Base-by-base conservation (phyloP, 2,113 vertebrate species). In the Cathartes aura region DNA sequence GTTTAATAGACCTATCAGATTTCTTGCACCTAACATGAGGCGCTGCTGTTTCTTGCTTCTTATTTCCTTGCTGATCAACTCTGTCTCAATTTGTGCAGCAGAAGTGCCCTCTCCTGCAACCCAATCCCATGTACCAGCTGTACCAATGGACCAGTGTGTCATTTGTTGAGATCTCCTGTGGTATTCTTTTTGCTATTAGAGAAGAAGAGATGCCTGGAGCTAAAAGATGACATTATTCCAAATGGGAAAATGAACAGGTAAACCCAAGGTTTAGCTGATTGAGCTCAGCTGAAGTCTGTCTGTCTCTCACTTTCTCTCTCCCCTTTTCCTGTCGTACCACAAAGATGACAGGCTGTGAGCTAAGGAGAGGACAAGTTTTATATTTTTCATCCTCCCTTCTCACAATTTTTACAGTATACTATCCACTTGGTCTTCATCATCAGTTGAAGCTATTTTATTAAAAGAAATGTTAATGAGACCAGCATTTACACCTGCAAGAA, bases 401-500 rank as follows among this genome's bases (percentile, higher is more conserved):
- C 59, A 80, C 40, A 45, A 21, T 48, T 94, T 85, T 83, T 60
- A 82, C 18, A 60, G 26, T 64, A 24, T 15, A 59, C n/a, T 87
- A 75, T 40, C 32, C 64, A 79, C 24, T 47, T 89, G 75, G 89
- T 81, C 90, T 94, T 93, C 90, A 81, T 73, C 50, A 88, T 45
- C 83, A 96, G 66, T 82, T 76, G 43, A 93, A 93, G 70, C 94
- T 88, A 79, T 68, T 75, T 93, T 84, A 82, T 43, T 82, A 95
- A 55, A 71, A 85, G 19, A 94, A 68, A 85, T 14, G 42, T 15
- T 64, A 87, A 95, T 52, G 58, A 91, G 90, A 87, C 48, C 93
- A 96, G 58, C 50, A 90, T 87, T 81, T 82, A 91, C 34, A 98
- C 66, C 89, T 95, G 91, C 74, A 97, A 94, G 84, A 89, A 89